A percentile compares a stretch with the other conserved stretches of the same genome.
Evolutionary conservation across 2,113 vertebrate species (phyloP).

Genomic region (Ammodytes marinus): DNA sequence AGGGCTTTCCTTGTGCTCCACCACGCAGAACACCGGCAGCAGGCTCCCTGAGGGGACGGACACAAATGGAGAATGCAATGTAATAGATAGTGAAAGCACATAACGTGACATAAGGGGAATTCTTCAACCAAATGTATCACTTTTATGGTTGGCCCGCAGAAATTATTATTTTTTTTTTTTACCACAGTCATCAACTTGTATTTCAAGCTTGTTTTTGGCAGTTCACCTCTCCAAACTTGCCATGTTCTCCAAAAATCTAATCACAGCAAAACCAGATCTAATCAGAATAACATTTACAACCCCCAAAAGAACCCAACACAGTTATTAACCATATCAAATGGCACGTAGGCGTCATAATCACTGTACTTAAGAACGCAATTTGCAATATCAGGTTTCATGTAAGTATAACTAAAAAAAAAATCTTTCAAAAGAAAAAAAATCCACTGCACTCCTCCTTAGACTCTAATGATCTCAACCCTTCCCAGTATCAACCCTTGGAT

Average conservation of each 20-base stretch:
- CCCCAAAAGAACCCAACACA: background rate
- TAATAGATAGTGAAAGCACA: background rate
- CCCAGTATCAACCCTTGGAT: too few species aligned
- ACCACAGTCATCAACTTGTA: background rate
- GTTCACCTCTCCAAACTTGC: background rate
- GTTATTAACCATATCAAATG: conserved; percentile 10
- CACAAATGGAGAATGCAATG: background rate
- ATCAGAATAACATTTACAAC: background rate
- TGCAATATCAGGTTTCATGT: conserved; percentile 4
- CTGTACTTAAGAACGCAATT: background rate
- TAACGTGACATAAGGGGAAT: background rate
- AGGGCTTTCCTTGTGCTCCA: conserved; percentile 93
- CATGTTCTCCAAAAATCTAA: background rate
- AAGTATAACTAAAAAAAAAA: background rate
- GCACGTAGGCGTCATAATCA: conserved; percentile 5
- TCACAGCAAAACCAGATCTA: background rate
- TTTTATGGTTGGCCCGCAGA: background rate
- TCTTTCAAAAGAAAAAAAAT: background rate
- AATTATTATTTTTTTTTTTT: too few species aligned
- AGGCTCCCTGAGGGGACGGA: conserved; percentile 89
- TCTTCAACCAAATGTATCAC: background rate
- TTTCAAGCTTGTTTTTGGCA: background rate
- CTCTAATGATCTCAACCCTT: background rate
- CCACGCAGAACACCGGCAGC: conserved; percentile 98
- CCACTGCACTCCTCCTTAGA: background rate